Percentiles rank a stretch among this genome's conserved stretches.
These are phyloP conservation scores for Ptychobarbus kaznakovi DNA, from an alignment of 2,797 vertebrate species.

Conservation along the genomic window DNA sequence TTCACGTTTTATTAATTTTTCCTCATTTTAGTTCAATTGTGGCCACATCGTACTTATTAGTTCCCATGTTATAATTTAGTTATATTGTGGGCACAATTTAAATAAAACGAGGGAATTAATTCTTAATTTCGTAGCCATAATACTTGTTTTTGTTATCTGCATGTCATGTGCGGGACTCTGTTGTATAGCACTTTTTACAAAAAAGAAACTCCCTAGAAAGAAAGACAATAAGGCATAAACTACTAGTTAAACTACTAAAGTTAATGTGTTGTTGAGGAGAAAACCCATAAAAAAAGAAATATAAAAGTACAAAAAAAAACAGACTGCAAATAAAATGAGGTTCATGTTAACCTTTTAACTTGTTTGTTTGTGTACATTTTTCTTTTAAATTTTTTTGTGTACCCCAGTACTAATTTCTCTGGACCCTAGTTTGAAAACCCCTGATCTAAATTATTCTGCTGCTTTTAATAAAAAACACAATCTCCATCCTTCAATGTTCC, in stretches of 20 bases:
- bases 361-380: background rate
- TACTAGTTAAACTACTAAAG: no score
- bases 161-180: background rate
- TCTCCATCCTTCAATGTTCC: background rate
- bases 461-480: background rate
- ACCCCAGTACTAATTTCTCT: background rate
- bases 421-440: background rate
- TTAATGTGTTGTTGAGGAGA: background rate
- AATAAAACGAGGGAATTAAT: background rate
- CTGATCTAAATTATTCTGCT: background rate
- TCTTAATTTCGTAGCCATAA: background rate
- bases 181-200: background rate
- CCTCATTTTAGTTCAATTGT: background rate
- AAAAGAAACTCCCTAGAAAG: background rate
- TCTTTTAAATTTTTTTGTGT: accelerated
- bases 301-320: no score
- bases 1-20: background rate
- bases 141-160: background rate
- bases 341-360: no score
- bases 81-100: background rate
- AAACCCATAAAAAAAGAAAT: no score
- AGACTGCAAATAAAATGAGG: no score
- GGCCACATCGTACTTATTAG: background rate
- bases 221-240: background rate
- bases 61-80: background rate